Conservation (phyloP, 2,797 vertebrate species). For the Crax fasciolata region DNA sequence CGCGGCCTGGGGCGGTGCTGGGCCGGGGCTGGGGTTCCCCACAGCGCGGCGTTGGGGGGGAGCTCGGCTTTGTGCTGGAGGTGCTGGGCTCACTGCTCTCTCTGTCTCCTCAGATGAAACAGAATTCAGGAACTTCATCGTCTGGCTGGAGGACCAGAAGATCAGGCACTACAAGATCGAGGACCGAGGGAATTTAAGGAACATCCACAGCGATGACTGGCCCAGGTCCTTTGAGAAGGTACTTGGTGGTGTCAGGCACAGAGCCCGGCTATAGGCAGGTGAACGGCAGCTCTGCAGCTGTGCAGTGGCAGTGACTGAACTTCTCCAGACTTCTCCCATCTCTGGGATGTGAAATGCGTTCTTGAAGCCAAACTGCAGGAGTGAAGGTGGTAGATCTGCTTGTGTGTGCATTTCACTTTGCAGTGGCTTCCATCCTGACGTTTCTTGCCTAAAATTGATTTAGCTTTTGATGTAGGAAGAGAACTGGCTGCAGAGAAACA, state of each 20-base stretch:
- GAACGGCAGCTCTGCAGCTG: not conserved
- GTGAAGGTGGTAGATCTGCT: not conserved
- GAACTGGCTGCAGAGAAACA: not conserved
- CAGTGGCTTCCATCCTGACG: not conserved
- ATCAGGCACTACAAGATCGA: conserved; percentile 98
- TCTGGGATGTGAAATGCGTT: not conserved
- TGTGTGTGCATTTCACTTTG: not conserved
- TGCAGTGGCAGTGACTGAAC: accelerated
- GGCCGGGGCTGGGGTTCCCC: no score
- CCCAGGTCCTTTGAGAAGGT: conserved; percentile 93
- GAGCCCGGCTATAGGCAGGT: no score
- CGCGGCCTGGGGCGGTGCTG: no score
- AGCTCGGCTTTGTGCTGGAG: not conserved
- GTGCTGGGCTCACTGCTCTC: not conserved
- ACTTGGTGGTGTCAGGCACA: not conserved
- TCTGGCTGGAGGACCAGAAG: conserved; percentile 99
- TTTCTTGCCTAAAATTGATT: not conserved
- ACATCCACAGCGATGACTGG: conserved; percentile 96
- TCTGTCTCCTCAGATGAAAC: conserved; percentile 89
- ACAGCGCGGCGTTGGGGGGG: no score
- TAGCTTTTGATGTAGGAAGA: not conserved
- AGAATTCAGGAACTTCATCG: conserved; percentile 96
- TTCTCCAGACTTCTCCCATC: not conserved
- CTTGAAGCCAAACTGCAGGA: not conserved
- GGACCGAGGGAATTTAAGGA: conserved; percentile 94